A percentile compares a stretch with the other conserved stretches of the same genome.
phyloP scores from a whole-genome alignment of 2,113 vertebrate species.

The Saimiri boliviensis region DNA sequence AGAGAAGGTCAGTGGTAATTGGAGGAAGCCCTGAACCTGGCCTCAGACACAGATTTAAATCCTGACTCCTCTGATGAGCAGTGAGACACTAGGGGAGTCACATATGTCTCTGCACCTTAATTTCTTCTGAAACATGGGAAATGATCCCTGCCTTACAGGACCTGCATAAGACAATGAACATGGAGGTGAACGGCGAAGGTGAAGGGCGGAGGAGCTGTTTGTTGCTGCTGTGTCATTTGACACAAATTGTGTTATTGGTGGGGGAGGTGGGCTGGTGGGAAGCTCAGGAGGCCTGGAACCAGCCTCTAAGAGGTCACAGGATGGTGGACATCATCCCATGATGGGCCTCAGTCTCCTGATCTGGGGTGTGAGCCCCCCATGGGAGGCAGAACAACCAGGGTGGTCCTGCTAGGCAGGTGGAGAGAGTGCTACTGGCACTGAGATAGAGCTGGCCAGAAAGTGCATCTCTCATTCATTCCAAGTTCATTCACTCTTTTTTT shows the following conservation, averaged over 20 bases:
- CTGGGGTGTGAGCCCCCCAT: not conserved
- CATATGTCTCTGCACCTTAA: not conserved
- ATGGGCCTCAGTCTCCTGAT: not conserved
- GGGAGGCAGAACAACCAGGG: not conserved
- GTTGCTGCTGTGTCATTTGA: not conserved
- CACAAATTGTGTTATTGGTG: fast-evolving
- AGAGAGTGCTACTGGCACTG: not conserved
- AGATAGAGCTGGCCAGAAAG: not conserved
- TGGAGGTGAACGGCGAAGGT: not conserved
- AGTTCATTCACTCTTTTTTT: not conserved
- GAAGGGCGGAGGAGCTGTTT: not conserved
- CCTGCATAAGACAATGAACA: fast-evolving
- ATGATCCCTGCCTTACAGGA: not conserved
- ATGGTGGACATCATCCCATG: not conserved
- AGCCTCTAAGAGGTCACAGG: not conserved
- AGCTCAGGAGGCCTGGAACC: not conserved
- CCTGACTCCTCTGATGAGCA: not conserved
- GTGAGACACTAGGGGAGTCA: not conserved
- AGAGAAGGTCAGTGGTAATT: not conserved
- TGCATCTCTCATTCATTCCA: not conserved
- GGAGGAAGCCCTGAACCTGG: not conserved
- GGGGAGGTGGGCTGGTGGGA: not conserved
- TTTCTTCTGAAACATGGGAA: not conserved
- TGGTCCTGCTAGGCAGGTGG: not conserved
- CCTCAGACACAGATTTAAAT: not conserved